A percentile compares a stretch with the other conserved stretches of the same genome.
Evolutionary conservation across 2,797 vertebrate genomes (phyloP).

Genomic region (Poecilia gillii): DNA sequence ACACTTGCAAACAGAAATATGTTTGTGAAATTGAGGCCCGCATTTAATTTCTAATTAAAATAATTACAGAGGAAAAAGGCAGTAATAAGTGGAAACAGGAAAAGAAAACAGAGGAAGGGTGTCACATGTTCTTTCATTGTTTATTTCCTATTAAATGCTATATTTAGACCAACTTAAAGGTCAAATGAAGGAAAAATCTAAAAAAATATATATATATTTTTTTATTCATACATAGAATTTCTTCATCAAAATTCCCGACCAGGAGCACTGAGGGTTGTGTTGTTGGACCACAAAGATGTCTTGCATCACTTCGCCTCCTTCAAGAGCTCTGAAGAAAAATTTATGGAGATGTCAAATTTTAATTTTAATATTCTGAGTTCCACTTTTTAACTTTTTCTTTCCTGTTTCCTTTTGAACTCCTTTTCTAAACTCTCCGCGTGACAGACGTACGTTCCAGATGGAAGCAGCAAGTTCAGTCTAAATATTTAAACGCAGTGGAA

Average conservation of each 20-base stretch:
- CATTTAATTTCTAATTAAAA: background rate
- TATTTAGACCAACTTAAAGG: conserved; percentile 22
- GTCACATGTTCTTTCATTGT: background rate
- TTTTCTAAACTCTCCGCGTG: conserved; percentile 21
- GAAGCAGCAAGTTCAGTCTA: conserved; percentile 47
- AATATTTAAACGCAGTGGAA: conserved; percentile 65
- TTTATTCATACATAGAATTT: conserved; percentile 51
- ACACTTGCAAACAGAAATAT: conserved; percentile 17
- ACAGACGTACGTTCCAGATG: conserved; percentile 40
- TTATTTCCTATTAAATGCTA: background rate
- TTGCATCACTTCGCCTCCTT: too few species aligned
- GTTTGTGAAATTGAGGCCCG: conserved; percentile 24
- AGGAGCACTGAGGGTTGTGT: too few species aligned
- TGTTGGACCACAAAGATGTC: too few species aligned
- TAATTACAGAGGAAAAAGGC: conserved; percentile 29
- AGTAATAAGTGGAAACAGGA: background rate
- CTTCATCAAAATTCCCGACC: too few species aligned
- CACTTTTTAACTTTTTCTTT: background rate
- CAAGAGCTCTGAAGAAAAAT: too few species aligned
- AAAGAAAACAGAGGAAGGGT: conserved; percentile 25
- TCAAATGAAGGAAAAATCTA: background rate
- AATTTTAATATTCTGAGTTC: conserved; percentile 48
- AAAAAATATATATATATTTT: conserved; percentile 49
- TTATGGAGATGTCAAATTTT: conserved; percentile 13
- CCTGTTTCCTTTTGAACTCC: background rate